Evolutionary conservation across 1,140 invertebrate genomes (phyloP).

Genomic region (Arion vulgaris): DNA sequence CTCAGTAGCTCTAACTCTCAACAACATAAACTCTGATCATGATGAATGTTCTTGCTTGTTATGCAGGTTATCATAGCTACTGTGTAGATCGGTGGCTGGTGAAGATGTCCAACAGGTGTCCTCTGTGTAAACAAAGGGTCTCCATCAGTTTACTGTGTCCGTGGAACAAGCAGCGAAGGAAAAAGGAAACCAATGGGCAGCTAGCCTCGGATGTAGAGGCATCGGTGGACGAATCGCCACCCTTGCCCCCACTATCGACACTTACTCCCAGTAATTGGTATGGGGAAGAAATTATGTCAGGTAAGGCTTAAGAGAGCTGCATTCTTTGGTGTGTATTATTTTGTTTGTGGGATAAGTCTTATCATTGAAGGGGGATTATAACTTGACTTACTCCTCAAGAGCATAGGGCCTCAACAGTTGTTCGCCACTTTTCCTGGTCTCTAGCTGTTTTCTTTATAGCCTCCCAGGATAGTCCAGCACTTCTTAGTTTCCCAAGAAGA

Average conservation of each 20-base stretch:
- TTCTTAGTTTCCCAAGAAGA: too few relatives aligned
- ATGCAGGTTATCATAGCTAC: constrained; percentile 37
- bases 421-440: too few relatives aligned
- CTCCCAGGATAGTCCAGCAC: too few relatives aligned
- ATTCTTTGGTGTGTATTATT: too few relatives aligned
- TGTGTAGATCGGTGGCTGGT: constrained; percentile 39
- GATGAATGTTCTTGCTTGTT: too few relatives aligned
- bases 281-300: constrained; percentile 39
- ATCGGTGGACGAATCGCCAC: constrained; percentile 35
- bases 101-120: constrained; percentile 42
- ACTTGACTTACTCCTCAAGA: too few relatives aligned
- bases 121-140: constrained; percentile 36
- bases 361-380: too few relatives aligned
- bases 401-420: too few relatives aligned
- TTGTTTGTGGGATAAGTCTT: too few relatives aligned
- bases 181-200: not conserved
- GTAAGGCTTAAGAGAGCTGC: not conserved
- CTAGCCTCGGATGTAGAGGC: constrained; percentile 12
- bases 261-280: constrained; percentile 28
- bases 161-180: constrained; percentile 35
- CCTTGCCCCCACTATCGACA: constrained; percentile 20
- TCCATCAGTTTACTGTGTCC: constrained; percentile 35
- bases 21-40: too few relatives aligned
- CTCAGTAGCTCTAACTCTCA: too few relatives aligned
- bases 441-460: too few relatives aligned